Evolutionary conservation across 1,140 invertebrate species (phyloP), one percentile per base, ranked within the genome.

Genomic region (Polypedilum vanderplanki): DNA sequence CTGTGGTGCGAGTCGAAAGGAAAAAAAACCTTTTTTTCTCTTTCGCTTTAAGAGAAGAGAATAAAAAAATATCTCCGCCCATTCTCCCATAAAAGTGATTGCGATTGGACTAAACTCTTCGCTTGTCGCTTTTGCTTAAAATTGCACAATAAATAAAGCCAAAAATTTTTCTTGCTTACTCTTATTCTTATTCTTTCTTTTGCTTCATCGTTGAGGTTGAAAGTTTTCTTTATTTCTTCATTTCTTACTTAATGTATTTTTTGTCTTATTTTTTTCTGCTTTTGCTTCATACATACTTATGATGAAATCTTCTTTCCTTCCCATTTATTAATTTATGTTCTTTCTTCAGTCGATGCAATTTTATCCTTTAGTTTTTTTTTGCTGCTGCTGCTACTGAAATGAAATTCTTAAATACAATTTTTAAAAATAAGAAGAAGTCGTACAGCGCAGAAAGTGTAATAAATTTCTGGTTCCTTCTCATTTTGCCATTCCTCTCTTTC

Each of bases 121-220:
- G 65, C 17, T 70, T 22, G 17, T 18, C 18, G 64, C 17, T 70
- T 70, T 70, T 22, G 65, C 65, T 70, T 70, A 70, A 70, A 70
- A 70, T 70, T 70, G 65, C 65, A 70, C 65, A 70, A 70, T 70
- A 70, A 70, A 57, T 57, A 57, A 57, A 57, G 12, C 46, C 46
- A 70, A 70, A 70, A 22, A 7, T 67, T 67, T 67, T 20, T 12
- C n/a, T 12, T 65, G 17, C 64, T 18, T 15, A 12, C 12, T 57
- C 46, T 57, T 57, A 57, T 57, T 57, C 46, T 57, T 57, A 57
- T 57, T 57, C 46, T 57, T 57, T n/a, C n/a, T n/a, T n/a, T n/a
- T 57, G 46, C 12, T 33, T n/a, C n/a, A n/a, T n/a, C n/a, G n/a
- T n/a, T n/a, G n/a, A n/a, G n/a, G n/a, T n/a, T n/a, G n/a, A 33